Evolutionary conservation across 1,140 invertebrate genomes (phyloP), one percentile per base, ranked within the genome.

Genomic region (Arctopsyche grandis): DNA sequence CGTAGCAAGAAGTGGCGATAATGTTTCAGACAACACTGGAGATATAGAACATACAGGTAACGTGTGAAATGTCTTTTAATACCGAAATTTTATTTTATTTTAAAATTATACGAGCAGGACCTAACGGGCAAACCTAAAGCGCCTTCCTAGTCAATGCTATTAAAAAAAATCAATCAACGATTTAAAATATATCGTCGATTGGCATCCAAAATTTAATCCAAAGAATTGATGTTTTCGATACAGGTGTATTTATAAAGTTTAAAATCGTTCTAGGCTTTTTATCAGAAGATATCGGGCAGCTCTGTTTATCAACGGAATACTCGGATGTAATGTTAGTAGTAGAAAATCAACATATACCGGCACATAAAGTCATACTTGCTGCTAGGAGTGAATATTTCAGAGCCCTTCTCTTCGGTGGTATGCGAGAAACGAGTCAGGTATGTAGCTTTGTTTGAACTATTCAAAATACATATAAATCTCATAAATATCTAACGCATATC

Each of bases 381-480:
- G 94, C 96, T 9, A 90, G 98, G 82, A 98, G 96, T 85, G 94
- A 98, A 84, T 99, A 99, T 88, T 99, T 99, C 87, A 90, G 96
- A 84, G 93, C 95, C 70, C 87, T 99, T 22, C 90, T 98, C 19
- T 97, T 92, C 89, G 97, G 97, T 58, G 98, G 98, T 14, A 91
- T 99, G 88, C 92, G 92, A 81, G 98, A 99, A 88, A 93, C 96
- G 0, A 92, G 90, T 76, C 93, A 93, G 86, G 89, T 89, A 38
- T 38, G 10, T 7, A 69, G 24, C 16, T 63, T 66, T 26, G 21
- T 46, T 66, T 66, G 14, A 5, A 44, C 7, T 5, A 38, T 69
- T 38, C 60, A 10, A 22, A 16, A 16, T 58, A 9, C 21, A 22
- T 75, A 26, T 74, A 21, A 74, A 14, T 43, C 48, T 22, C 43